These are phyloP conservation scores for Harmothoe impar DNA, from an alignment of 2,888 invertebrate species.

Conservation along the genomic window DNA sequence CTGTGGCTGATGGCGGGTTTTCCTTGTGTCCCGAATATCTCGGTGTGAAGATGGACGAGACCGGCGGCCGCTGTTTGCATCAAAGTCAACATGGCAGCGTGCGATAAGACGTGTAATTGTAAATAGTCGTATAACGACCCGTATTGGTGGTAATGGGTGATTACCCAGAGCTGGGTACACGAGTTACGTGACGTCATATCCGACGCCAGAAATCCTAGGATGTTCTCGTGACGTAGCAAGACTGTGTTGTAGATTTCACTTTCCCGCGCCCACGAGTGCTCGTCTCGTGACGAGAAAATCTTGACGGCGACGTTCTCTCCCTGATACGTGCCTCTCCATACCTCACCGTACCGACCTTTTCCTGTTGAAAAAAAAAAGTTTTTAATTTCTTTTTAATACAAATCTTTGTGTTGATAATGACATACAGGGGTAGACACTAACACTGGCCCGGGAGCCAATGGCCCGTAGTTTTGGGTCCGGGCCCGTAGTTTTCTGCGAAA, in stretches of 20 bases:
- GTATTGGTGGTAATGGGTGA: slow-evolving; percentile 95
- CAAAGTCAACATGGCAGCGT: slow-evolving; percentile 92
- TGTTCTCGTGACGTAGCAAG: slow-evolving; percentile 94
- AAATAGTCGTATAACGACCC: slow-evolving; percentile 96
- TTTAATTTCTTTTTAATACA: background rate
- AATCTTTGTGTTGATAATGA: too few relatives aligned
- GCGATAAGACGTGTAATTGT: slow-evolving; percentile 88
- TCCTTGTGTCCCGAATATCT: slow-evolving; percentile 95
- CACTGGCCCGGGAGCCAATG: too few relatives aligned
- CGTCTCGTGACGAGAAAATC: slow-evolving; percentile 96
- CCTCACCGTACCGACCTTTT: slow-evolving; percentile 95
- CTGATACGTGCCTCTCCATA: slow-evolving; percentile 96
- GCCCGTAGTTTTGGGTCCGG: too few relatives aligned
- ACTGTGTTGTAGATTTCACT: slow-evolving; percentile 96
- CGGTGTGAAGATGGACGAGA: slow-evolving; percentile 95
- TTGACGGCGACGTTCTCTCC: slow-evolving; percentile 97
- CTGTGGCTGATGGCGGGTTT: slow-evolving; percentile 98
- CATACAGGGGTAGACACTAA: too few relatives aligned
- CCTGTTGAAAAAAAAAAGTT: slow-evolving; percentile 75
- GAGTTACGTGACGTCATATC: slow-evolving; percentile 96
- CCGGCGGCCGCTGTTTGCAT: slow-evolving; percentile 93
- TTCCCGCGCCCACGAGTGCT: slow-evolving; percentile 96
- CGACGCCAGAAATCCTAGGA: slow-evolving; percentile 96
- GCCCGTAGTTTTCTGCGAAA: too few relatives aligned
- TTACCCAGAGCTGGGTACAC: slow-evolving; percentile 96